These are phyloP conservation scores for Philypnodon macrostomus DNA, from an alignment of 2,797 vertebrate genomes.

Conservation along the genomic window DNA sequence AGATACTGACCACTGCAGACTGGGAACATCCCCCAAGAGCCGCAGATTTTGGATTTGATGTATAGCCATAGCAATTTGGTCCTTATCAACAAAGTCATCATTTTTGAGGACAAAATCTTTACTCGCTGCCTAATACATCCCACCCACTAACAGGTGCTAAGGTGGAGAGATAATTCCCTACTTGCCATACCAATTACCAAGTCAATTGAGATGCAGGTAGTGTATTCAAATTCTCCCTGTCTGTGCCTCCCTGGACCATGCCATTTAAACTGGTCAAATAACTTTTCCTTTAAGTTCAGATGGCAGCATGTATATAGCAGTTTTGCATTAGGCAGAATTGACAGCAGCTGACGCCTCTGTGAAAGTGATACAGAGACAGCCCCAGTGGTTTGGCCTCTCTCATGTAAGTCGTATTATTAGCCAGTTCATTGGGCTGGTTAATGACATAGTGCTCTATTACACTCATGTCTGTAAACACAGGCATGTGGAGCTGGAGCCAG, in stretches of 20 bases:
- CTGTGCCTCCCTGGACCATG: not conserved
- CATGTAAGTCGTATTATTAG: conserved; percentile 75
- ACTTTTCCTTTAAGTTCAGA: conserved; percentile 13
- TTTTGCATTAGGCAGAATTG: conserved; percentile 21
- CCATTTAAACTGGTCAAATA: conserved; percentile 22
- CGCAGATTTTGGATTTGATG: no score
- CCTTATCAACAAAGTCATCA: no score
- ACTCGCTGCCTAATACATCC: no score
- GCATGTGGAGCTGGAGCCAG: conserved; percentile 51
- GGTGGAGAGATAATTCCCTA: no score
- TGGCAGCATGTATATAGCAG: conserved; percentile 24
- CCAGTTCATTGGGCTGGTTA: conserved; percentile 72
- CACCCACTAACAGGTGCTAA: no score
- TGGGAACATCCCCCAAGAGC: no score
- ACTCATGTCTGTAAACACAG: conserved; percentile 72
- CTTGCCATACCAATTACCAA: no score
- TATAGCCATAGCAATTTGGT: no score
- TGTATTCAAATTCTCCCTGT: conserved; percentile 1
- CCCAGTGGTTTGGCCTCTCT: conserved; percentile 50
- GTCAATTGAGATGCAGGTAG: conserved; percentile 10
- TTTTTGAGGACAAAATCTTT: no score
- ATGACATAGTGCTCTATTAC: conserved; percentile 72
- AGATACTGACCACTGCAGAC: no score
- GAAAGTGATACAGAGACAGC: conserved; percentile 45
- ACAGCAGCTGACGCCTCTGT: conserved; percentile 41